These are phyloP conservation scores for Tauraco hartlaubi DNA, from an alignment of 2,797 vertebrate species.

Conservation along the genomic window DNA sequence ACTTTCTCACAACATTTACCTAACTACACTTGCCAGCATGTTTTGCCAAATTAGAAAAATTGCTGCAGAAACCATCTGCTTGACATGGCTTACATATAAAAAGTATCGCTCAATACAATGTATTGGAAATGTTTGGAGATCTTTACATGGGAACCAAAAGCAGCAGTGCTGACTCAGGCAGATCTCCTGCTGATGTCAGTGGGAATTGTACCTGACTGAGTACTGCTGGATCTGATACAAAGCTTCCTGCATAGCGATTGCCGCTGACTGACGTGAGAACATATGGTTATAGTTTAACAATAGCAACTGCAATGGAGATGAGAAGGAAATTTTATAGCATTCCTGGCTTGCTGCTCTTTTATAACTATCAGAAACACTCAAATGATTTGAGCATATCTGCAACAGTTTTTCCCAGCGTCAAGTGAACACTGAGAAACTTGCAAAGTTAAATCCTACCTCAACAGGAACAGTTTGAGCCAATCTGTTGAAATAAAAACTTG, in stretches of 20 bases:
- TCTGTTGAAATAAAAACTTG: neutral
- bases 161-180: slow-evolving; percentile 57
- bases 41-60: slow-evolving; percentile 52
- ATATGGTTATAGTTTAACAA: slow-evolving; percentile 40
- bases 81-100: slow-evolving; percentile 22
- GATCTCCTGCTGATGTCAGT: slow-evolving; percentile 26
- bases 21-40: slow-evolving; percentile 31
- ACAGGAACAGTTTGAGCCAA: neutral
- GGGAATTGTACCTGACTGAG: slow-evolving; percentile 42
- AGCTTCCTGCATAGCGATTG: neutral
- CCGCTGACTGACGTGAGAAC: neutral
- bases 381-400: neutral
- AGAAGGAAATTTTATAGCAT: neutral
- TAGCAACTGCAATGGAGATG: neutral
- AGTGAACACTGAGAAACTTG: neutral
- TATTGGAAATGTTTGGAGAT: slow-evolving; percentile 64
- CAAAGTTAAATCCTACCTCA: neutral
- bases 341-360: slow-evolving; percentile 22
- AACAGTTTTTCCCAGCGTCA: slow-evolving; percentile 9
- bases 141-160: slow-evolving; percentile 56
- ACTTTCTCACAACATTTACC: slow-evolving; percentile 46
- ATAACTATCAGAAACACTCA: neutral
- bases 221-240: slow-evolving; percentile 4
- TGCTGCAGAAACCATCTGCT: slow-evolving; percentile 67
- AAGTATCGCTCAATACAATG: neutral